A percentile compares a stretch with the other conserved stretches of the same genome.
phyloP scores from a whole-genome alignment of 1,140 invertebrate species.

The Lordiphosa collinella region DNA sequence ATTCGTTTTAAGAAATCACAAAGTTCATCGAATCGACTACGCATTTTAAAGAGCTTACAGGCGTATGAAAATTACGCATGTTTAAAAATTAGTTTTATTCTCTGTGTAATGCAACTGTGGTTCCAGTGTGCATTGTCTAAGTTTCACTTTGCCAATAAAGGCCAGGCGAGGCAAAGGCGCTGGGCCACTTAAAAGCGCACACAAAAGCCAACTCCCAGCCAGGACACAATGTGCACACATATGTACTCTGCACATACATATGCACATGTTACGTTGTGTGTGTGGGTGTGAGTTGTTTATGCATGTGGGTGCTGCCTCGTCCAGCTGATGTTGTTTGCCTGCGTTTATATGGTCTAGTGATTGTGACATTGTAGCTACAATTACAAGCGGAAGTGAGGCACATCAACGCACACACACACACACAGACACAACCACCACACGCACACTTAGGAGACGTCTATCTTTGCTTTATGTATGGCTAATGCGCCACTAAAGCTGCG shows the following conservation, averaged over 20 bases:
- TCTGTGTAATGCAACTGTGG: too few species aligned
- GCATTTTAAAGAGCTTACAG: too few species aligned
- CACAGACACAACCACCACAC: conserved; percentile 1
- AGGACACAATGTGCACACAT: conserved; percentile 1
- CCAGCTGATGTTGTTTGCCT: conserved; percentile 29
- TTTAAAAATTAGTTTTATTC: too few species aligned
- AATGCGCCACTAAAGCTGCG: conserved; percentile 74
- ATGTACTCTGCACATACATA: background rate
- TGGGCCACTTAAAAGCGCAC: conserved; percentile 69
- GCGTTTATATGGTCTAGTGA: conserved; percentile 75
- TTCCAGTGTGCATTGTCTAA: conserved; percentile 36
- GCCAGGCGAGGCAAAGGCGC: conserved; percentile 25
- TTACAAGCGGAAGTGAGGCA: conserved; percentile 76
- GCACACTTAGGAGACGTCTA: conserved; percentile 45
- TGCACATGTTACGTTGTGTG: conserved; percentile 3
- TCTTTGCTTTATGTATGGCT: conserved; percentile 74
- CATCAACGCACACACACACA: conserved; percentile 56
- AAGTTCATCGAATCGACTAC: too few species aligned
- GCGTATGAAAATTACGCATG: too few species aligned
- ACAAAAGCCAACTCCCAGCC: conserved; percentile 37
- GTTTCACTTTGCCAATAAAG: conserved; percentile 60
- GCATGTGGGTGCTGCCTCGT: conserved; percentile 1
- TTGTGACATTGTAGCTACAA: conserved; percentile 78
- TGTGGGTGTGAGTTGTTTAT: conserved; percentile 27
- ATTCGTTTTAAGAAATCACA: too few species aligned